Evolutionary conservation across 1,140 invertebrate genomes (phyloP).

Genomic region (Galleria mellonella): DNA sequence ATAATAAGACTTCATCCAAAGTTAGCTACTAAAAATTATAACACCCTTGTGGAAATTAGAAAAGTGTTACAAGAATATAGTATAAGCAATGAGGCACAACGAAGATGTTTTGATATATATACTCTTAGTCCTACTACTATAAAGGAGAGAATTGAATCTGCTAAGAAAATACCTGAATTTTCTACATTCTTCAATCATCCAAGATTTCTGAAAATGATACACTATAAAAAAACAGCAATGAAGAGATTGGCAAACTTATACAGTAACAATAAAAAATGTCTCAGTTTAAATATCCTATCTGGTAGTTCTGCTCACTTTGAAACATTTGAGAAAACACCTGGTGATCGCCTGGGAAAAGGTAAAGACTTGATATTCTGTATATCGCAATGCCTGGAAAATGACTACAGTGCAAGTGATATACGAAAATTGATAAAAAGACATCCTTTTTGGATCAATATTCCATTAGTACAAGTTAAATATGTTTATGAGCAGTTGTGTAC

Average conservation of each 20-base stretch:
- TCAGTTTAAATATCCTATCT: slow-evolving; percentile 63
- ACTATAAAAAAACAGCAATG: slow-evolving; percentile 59
- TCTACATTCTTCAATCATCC: slow-evolving; percentile 67
- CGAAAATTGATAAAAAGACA: slow-evolving; percentile 63
- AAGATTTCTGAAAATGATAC: slow-evolving; percentile 70
- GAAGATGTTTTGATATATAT: slow-evolving; percentile 62
- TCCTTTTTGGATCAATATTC: slow-evolving; percentile 70
- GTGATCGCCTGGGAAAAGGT: slow-evolving; percentile 55
- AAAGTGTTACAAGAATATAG: slow-evolving; percentile 61
- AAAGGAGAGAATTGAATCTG: slow-evolving; percentile 55
- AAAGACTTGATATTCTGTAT: slow-evolving; percentile 59
- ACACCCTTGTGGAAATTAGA: slow-evolving; percentile 57
- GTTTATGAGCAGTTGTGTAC: slow-evolving; percentile 65
- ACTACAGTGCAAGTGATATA: slow-evolving; percentile 41
- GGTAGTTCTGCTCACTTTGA: slow-evolving; percentile 54
- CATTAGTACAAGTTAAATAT: slow-evolving; percentile 67
- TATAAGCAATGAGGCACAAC: slow-evolving; percentile 58
- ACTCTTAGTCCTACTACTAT: slow-evolving; percentile 57
- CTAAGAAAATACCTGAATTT: slow-evolving; percentile 67
- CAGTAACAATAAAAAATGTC: slow-evolving; percentile 60
- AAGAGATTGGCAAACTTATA: slow-evolving; percentile 65
- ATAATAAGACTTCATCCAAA: slow-evolving; percentile 63
- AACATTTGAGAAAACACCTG: slow-evolving; percentile 39
- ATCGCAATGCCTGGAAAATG: slow-evolving; percentile 37
- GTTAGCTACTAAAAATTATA: slow-evolving; percentile 55